These are phyloP conservation scores for Cinclus mexicanus DNA, from an alignment of 2,113 vertebrate genomes.

Conservation along the genomic window DNA sequence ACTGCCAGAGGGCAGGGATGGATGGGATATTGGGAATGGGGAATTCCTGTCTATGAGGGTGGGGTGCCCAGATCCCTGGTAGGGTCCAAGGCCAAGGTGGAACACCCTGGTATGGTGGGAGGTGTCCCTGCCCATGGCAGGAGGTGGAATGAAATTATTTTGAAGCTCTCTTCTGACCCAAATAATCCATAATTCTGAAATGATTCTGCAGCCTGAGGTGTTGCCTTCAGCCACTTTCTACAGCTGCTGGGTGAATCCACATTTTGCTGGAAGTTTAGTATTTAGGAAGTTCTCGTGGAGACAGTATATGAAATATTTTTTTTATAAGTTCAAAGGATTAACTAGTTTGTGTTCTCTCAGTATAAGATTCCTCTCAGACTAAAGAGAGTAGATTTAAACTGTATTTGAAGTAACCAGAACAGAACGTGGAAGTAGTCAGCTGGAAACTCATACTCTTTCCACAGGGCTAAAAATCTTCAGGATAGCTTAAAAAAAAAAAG, in stretches of 20 bases:
- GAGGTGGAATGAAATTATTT: accelerated
- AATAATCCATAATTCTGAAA: accelerated
- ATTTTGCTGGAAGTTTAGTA: not conserved
- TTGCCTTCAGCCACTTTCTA: accelerated
- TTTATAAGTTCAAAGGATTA: accelerated
- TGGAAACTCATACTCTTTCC: not conserved
- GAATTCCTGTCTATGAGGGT: not conserved
- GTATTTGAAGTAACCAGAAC: not conserved
- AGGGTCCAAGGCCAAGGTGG: not conserved
- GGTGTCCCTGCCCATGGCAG: not conserved
- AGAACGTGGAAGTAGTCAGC: accelerated
- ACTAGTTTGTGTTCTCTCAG: accelerated
- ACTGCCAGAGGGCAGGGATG: accelerated
- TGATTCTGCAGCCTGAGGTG: not conserved
- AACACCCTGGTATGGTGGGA: accelerated
- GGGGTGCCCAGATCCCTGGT: not conserved
- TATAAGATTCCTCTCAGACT: not conserved
- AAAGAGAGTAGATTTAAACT: not conserved
- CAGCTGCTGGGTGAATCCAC: too few relatives aligned
- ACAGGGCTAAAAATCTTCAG: not conserved
- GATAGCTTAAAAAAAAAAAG: not conserved
- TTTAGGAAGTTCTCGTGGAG: accelerated
- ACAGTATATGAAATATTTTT: not conserved
- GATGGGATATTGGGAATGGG: not conserved
- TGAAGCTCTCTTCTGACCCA: not conserved